Evolutionary conservation across 2,113 vertebrate species (phyloP).

Genomic region (Clupea harengus): DNA sequence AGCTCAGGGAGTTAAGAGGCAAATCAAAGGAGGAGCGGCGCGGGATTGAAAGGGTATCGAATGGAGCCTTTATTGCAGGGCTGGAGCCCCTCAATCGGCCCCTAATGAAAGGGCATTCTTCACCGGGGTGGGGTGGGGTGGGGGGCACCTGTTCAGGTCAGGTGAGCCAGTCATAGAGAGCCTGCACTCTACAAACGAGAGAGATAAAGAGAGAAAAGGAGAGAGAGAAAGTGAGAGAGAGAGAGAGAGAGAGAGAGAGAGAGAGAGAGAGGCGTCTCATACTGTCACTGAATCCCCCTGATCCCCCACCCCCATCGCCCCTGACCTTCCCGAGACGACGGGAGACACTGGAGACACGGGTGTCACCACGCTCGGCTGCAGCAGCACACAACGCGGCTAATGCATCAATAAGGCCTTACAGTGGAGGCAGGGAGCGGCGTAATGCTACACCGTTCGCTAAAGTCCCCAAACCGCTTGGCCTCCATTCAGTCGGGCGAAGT

Average conservation of each 20-base stretch:
- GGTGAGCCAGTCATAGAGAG: constrained; percentile 45
- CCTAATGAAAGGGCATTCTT: constrained; percentile 81
- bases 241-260: constrained; percentile 9
- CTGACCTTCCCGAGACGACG: constrained; percentile 8
- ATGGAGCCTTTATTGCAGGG: constrained; percentile 82
- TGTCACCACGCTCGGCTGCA: constrained; percentile 59
- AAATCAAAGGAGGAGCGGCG: constrained; percentile 86
- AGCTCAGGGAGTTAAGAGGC: constrained; percentile 81
- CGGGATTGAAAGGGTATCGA: constrained; percentile 82
- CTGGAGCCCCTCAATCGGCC: constrained; percentile 80
- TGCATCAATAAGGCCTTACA: constrained; percentile 65
- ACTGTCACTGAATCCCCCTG: constrained; percentile 61
- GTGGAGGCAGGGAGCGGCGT: constrained; percentile 56
- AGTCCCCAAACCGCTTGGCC: constrained; percentile 48
- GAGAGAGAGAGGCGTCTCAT: constrained; percentile 60
- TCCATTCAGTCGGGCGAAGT: constrained; percentile 52
- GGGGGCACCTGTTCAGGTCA: constrained; percentile 48
- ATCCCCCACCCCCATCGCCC: neutral
- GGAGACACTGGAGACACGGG: constrained; percentile 24
- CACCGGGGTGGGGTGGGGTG: constrained; percentile 60
- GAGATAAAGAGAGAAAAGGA: constrained; percentile 22
- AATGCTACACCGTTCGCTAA: constrained; percentile 56
- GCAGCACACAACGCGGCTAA: constrained; percentile 55
- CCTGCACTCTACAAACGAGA: neutral
- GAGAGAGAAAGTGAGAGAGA: constrained; percentile 39